Evolutionary conservation across 2,797 vertebrate genomes (phyloP), one percentile per base, ranked within the genome.

Genomic region (Pseudochirops corinnae): DNA sequence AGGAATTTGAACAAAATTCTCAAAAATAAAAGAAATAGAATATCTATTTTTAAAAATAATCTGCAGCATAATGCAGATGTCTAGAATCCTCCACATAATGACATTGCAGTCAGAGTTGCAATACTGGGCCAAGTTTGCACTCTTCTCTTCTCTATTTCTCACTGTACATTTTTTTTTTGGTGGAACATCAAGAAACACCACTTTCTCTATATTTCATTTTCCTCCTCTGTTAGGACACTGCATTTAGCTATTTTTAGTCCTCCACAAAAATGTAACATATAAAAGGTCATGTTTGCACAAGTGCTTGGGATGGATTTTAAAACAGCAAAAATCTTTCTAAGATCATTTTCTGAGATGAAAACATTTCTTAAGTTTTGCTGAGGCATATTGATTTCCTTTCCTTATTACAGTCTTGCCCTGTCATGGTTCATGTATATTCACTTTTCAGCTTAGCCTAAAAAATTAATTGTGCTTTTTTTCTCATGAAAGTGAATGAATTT

Each of bases 61-160:
- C 98, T 98, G 98, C 98, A 98, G 98, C 98, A 98, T 97, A 98
- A 98, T 98, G 98, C 98, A 99, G 98, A 98, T 98, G 98, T 98
- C 98, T 98, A 97, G 98, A 98, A 98, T 97, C 96, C 39, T 87
- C 98, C 97, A 97, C 91, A 98, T 97, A 98, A 98, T 98, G 98
- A 98, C 97, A 97, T 98, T 98, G 97, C 97, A 98, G 97, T 94
- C 97, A 93, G 97, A 96, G 33, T 92, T 96, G 92, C 98, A 97
- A 55, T 18, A 50, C 95, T 93, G 96, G 97, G 97, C 97, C 97
- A 97, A 95, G 97, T 98, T 94, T 98, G 93, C 96, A 94, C 91
- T 97, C 96, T 96, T 98, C 90, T 97, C 93, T 95, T 98, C 90
- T 97, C 93, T 95, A 94, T 97, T 98, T 97, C 96, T 97, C 96